Percentiles rank a stretch among this genome's conserved stretches.
phyloP scores from a whole-genome alignment of 2,888 invertebrate genomes.

The Patella depressa region DNA sequence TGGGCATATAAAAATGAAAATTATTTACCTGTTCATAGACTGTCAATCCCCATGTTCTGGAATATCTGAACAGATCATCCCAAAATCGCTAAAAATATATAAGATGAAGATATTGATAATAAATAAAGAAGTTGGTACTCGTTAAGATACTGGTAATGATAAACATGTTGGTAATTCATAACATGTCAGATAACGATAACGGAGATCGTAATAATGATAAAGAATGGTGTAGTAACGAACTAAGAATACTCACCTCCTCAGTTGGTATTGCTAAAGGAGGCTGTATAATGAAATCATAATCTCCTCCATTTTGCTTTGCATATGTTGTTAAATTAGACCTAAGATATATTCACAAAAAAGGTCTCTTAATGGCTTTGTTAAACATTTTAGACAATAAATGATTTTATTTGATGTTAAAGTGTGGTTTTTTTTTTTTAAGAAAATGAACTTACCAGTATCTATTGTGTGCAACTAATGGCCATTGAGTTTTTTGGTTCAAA shows the following conservation, averaged over 20 bases:
- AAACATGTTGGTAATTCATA: no score
- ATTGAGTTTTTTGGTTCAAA: constrained; percentile 42
- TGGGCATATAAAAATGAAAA: no score
- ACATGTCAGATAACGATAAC: no score
- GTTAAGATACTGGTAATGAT: no score
- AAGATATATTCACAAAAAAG: neutral
- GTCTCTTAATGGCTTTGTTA: no score
- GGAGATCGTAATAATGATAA: no score
- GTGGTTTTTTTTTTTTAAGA: neutral
- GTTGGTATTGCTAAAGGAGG: constrained; percentile 14
- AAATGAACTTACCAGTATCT: constrained; percentile 46
- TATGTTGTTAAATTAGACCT: constrained; percentile 55
- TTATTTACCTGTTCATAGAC: constrained; percentile 58
- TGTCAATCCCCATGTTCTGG: constrained; percentile 52
- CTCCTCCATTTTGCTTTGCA: constrained; percentile 57
- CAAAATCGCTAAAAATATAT: constrained; percentile 49
- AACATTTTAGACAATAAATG: no score
- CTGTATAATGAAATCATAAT: constrained; percentile 21
- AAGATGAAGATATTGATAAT: no score
- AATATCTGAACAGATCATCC: constrained; percentile 48
- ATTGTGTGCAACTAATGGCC: constrained; percentile 49
- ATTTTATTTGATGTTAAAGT: no score
- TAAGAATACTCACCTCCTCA: constrained; percentile 10
- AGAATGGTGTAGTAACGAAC: neutral
- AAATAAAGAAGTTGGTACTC: no score